Conservation (phyloP, 2,888 invertebrate species). For the Molorchus minor region DNA sequence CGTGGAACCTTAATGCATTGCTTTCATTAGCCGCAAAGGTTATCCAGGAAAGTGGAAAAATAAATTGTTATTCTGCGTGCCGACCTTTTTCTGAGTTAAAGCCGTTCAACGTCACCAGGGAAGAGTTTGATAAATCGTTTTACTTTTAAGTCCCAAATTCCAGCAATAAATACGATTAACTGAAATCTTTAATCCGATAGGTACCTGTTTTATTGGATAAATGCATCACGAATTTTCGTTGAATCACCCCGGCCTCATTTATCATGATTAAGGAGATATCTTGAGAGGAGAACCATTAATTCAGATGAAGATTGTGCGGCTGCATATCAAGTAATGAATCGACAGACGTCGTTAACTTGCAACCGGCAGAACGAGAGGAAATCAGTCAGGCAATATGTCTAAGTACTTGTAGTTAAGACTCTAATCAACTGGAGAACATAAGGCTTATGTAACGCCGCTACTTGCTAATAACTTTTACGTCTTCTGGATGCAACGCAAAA, state of each 20-base stretch:
- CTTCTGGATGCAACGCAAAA: conserved; percentile 17
- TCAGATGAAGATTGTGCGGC: conserved; percentile 25
- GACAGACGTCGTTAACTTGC: conserved; percentile 39
- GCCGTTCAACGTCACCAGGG: neutral
- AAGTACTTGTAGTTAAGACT: conserved; percentile 37
- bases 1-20: no score
- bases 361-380: conserved; percentile 31
- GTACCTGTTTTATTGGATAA: conserved; percentile 8
- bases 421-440: conserved; percentile 36
- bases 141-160: conserved; percentile 8
- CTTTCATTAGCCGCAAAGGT: no score
- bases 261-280: conserved; percentile 51
- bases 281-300: conserved; percentile 23
- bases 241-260: conserved; percentile 50
- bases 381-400: conserved; percentile 33
- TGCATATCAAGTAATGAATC: conserved; percentile 38
- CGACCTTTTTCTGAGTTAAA: neutral
- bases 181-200: conserved; percentile 10
- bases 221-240: conserved; percentile 41
- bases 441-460: conserved; percentile 15
- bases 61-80: neutral
- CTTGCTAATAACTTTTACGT: conserved; percentile 21
- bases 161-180: conserved; percentile 13
- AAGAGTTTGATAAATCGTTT: conserved; percentile 5
- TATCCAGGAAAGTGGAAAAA: neutral